phyloP scores from a whole-genome alignment of 2,797 vertebrate species.

The Anabacerthia variegaticeps region DNA sequence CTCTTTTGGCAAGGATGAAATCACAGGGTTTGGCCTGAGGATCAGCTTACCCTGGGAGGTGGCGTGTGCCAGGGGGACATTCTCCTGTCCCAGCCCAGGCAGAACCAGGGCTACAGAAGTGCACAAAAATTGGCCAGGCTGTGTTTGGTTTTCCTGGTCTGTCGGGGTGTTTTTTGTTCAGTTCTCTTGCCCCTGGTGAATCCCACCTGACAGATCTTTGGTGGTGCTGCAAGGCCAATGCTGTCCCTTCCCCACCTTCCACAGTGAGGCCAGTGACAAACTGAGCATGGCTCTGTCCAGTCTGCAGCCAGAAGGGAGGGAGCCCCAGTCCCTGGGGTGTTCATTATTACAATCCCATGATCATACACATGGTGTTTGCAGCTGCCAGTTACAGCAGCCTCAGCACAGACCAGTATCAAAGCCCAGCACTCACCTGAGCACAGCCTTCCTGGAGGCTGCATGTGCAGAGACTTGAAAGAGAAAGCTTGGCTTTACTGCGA shows the following conservation, averaged over 20 bases:
- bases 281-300: background rate
- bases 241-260: background rate
- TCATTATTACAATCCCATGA: fast-evolving
- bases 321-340: fast-evolving
- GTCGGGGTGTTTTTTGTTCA: fast-evolving
- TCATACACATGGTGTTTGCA: fast-evolving
- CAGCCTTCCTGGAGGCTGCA: background rate
- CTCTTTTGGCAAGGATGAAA: background rate
- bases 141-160: background rate
- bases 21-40: background rate
- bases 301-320: background rate
- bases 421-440: background rate
- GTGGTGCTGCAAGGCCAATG: fast-evolving
- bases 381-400: background rate
- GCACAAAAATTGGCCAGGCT: background rate
- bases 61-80: background rate
- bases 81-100: background rate
- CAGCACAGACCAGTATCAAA: background rate
- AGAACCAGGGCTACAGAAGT: background rate
- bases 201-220: fast-evolving
- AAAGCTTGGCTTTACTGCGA: background rate
- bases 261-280: background rate
- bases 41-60: background rate
- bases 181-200: fast-evolving
- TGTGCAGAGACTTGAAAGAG: background rate